phyloP scores from a whole-genome alignment of 2,113 vertebrate genomes.

The Arenaria interpres region DNA sequence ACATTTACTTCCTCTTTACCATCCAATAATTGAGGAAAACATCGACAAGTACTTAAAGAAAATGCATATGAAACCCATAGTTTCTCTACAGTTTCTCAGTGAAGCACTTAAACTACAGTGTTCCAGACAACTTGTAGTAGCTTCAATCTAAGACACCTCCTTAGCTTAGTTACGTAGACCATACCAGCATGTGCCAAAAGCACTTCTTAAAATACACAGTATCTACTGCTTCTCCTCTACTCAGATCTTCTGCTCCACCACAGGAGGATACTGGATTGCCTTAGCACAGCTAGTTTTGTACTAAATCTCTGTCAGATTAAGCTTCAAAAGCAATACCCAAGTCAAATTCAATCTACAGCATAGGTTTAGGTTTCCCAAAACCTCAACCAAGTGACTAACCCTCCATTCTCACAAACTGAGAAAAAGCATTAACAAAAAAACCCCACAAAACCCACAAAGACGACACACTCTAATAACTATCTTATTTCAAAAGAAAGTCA shows the following conservation, averaged over 20 bases:
- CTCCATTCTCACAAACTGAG: not conserved
- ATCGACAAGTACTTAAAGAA: not conserved
- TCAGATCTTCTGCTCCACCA: not conserved
- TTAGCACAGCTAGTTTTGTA: not conserved
- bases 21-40: not conserved
- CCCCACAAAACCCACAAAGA: not conserved
- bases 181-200: not conserved
- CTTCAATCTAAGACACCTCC: not conserved
- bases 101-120: not conserved
- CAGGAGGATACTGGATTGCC: not conserved
- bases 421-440: not conserved
- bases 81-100: not conserved
- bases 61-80: not conserved
- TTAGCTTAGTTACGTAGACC: not conserved
- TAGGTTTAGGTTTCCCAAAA: not conserved
- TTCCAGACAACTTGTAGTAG: not conserved
- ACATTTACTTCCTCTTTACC: not conserved
- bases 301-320: not conserved
- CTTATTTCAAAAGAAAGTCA: not conserved
- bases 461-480: fast-evolving
- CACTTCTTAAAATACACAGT: not conserved
- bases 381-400: not conserved
- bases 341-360: not conserved
- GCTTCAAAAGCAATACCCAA: not conserved
- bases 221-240: not conserved